Evolutionary conservation across 1,140 invertebrate genomes (phyloP).

Genomic region (Zaprionus nigranus): DNA sequence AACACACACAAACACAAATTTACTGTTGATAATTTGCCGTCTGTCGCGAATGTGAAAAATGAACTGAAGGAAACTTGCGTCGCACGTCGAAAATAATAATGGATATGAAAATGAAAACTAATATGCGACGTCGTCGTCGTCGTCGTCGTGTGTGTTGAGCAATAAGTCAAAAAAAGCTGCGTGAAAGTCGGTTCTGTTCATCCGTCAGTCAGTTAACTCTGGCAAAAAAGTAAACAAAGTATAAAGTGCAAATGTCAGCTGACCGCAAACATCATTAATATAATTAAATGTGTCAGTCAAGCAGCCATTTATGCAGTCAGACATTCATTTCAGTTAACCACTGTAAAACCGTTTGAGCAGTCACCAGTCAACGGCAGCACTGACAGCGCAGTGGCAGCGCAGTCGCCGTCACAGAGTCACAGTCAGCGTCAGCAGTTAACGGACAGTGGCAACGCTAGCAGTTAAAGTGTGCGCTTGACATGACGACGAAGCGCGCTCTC

Average conservation of each 20-base stretch:
- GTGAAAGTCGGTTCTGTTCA: slow-evolving; percentile 55
- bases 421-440: slow-evolving; percentile 27
- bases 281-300: slow-evolving; percentile 84
- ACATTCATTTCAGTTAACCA: slow-evolving; percentile 78
- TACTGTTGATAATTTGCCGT: slow-evolving; percentile 73
- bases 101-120: slow-evolving; percentile 57
- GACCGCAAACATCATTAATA: slow-evolving; percentile 84
- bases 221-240: slow-evolving; percentile 73
- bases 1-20: slow-evolving; percentile 28
- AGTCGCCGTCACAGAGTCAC: slow-evolving; percentile 5
- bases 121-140: slow-evolving; percentile 19
- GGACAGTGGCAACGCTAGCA: slow-evolving; percentile 52
- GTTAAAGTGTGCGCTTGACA: slow-evolving; percentile 76
- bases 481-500: slow-evolving; percentile 30
- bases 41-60: slow-evolving; percentile 78
- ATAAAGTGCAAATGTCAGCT: slow-evolving; percentile 84
- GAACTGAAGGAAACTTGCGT: slow-evolving; percentile 39
- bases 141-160: slow-evolving; percentile 53
- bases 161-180: slow-evolving; percentile 60
- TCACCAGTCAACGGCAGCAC: slow-evolving; percentile 9
- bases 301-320: slow-evolving; percentile 79
- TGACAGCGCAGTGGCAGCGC: slow-evolving; percentile 5
- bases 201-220: slow-evolving; percentile 36
- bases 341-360: slow-evolving; percentile 33
- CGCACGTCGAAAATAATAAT: slow-evolving; percentile 1